These are phyloP conservation scores for Crossoptilon crossoptilon DNA, from an alignment of 2,797 vertebrate genomes.

Conservation along the genomic window DNA sequence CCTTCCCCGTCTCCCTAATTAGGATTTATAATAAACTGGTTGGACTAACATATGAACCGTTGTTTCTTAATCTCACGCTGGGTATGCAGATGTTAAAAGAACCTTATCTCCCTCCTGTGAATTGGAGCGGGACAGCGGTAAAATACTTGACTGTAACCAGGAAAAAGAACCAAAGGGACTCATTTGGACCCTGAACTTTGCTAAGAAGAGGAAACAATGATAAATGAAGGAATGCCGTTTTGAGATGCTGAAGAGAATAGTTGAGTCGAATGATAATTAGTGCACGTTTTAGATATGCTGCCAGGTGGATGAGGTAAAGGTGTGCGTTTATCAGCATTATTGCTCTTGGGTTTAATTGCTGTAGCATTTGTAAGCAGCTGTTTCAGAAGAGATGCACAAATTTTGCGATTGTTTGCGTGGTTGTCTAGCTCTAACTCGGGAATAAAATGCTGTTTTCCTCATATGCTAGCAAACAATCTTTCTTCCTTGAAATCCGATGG, in stretches of 20 bases:
- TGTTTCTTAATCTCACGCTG: too few species aligned
- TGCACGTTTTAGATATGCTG: too few species aligned
- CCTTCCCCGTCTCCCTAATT: too few species aligned
- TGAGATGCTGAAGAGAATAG: background rate
- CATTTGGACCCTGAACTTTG: background rate
- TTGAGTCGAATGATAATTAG: background rate
- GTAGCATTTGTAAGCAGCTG: too few species aligned
- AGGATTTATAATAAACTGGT: too few species aligned
- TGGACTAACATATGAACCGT: too few species aligned
- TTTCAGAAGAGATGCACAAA: background rate
- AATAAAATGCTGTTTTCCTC: background rate
- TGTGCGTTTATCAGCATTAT: too few species aligned
- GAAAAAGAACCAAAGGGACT: background rate
- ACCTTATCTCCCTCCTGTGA: too few species aligned
- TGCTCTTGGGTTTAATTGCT: too few species aligned
- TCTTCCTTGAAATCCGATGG: background rate
- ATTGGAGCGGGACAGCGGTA: too few species aligned
- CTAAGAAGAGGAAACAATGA: background rate
- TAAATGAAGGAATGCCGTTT: background rate
- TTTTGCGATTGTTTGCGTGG: background rate
- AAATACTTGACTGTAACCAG: background rate
- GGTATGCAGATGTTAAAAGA: too few species aligned
- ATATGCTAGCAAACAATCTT: background rate
- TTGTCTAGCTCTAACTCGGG: background rate
- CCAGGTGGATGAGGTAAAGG: too few species aligned